Evolutionary conservation across 2,888 invertebrate genomes (phyloP), one percentile per base, ranked within the genome.

Genomic region (Rhorus exstirpatorius): DNA sequence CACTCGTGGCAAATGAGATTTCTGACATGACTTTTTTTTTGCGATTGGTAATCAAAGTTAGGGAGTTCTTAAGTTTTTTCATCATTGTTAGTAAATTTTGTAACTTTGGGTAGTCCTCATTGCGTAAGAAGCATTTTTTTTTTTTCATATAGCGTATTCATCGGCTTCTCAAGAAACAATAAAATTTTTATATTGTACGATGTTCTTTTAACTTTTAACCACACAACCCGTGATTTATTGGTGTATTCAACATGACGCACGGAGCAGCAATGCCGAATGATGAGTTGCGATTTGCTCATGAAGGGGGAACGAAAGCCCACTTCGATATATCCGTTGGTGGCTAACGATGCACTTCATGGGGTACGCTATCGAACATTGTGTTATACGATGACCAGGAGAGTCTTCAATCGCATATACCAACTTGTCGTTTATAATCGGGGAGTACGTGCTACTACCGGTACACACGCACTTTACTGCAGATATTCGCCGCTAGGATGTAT

Each of bases 261-360:
- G 55, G 65, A 55, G 41, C 41, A 21, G 44, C 38, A 19, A n/a
- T n/a, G n/a, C 24, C 51, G 17, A 53, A 61, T 41, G 55, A 53
- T 31, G 44, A 55, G 53, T 65, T 65, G 55, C 26, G 75, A 65
- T 75, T 75, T 46, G 21, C 26, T 26, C 60, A 71, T 19, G 44
- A 60, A 46, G 72, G 8, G n/a, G 63, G 60, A 41, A 63, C 17
- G 44, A 75, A 75, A 55, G 53, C 55, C 53, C 65, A 75, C 75
- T 55, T 31, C 35, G 46, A 55, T 75, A 55, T 31, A 65, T 55
- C 41, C 55, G 26, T 55, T 51, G 55, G 49, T 55, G 53, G 65
- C 21, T 75, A 67, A 75, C 75, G 75, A 75, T 65, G 65, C 21
- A 75, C 75, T 75, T 75, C 65, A 46, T 35, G 55, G 14, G 26